phyloP scores from a whole-genome alignment of 2,797 vertebrate species.

The Astyanax mexicanus region DNA sequence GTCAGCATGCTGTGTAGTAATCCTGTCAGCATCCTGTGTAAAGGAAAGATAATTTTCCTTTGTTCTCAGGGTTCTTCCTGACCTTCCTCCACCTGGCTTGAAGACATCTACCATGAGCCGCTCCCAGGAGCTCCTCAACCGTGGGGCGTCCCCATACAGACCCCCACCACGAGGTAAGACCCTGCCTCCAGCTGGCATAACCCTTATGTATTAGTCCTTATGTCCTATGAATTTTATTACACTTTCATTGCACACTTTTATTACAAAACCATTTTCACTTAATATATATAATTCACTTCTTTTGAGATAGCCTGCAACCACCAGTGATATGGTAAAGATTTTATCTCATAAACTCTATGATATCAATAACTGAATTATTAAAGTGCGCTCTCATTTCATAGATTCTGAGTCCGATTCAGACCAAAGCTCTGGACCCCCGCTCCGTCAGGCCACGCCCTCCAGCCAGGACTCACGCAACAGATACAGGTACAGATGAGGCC shows the following conservation, averaged over 20 bases:
- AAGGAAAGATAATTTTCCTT: no score
- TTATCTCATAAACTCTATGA: no score
- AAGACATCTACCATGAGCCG: constrained; percentile 66
- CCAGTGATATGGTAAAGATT: no score
- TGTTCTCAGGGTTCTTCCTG: constrained; percentile 75
- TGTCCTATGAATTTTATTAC: no score
- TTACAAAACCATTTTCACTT: no score
- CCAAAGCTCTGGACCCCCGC: constrained; percentile 64
- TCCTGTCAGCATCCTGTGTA: no score
- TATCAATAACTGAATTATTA: background rate
- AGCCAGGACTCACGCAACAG: constrained; percentile 77
- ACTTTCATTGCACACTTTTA: no score
- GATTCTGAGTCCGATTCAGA: constrained; percentile 79
- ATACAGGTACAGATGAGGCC: constrained; percentile 86
- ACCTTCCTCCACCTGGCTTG: constrained; percentile 62
- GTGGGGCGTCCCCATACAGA: constrained; percentile 74
- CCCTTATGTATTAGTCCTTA: no score
- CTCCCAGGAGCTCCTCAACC: constrained; percentile 67
- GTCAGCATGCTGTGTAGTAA: no score
- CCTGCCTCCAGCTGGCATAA: background rate
- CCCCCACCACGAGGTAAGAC: constrained; percentile 69
- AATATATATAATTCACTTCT: no score
- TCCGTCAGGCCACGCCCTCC: constrained; percentile 72
- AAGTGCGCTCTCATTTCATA: background rate
- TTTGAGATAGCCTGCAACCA: no score